Percentiles rank a stretch among this genome's conserved stretches.
phyloP scores from a whole-genome alignment of 2,113 vertebrate species.

The Anseranas semipalmata region DNA sequence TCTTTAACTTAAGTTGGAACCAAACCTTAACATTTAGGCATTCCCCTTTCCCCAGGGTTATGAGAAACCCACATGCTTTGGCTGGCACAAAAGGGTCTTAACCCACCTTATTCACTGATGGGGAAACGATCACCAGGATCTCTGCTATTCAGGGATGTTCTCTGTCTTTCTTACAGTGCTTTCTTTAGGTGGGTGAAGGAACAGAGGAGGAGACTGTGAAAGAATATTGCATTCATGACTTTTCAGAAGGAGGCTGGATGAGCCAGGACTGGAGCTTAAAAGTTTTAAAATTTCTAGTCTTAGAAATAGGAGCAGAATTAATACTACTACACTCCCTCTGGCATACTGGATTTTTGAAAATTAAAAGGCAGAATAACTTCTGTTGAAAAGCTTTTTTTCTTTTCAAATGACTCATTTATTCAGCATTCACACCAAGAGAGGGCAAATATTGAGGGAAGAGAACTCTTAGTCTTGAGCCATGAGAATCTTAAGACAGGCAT shows the following conservation, averaged over 20 bases:
- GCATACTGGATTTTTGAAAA: slow-evolving; percentile 19
- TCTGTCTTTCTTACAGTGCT: not conserved
- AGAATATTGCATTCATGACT: not conserved
- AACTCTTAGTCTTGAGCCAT: not conserved
- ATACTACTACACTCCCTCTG: not conserved
- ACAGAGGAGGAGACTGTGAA: not conserved
- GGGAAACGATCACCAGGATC: not conserved
- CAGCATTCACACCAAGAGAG: not conserved
- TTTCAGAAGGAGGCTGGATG: not conserved
- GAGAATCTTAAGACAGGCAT: not conserved
- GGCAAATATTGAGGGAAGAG: not conserved
- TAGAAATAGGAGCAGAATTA: slow-evolving; percentile 22
- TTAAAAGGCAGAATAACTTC: slow-evolving; percentile 37
- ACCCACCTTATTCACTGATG: not conserved
- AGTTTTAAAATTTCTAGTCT: not conserved
- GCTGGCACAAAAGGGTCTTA: not conserved
- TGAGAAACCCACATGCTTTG: not conserved
- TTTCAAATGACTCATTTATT: slow-evolving; percentile 37
- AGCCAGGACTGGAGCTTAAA: not conserved
- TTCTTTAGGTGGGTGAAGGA: not conserved
- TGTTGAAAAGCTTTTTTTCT: slow-evolving; percentile 48
- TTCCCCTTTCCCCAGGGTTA: not conserved
- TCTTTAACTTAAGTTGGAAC: too few species aligned
- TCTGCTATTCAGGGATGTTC: not conserved
- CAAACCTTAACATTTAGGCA: not conserved